phyloP scores from a whole-genome alignment of 2,797 vertebrate genomes.

The Moxostoma hubbsi region DNA sequence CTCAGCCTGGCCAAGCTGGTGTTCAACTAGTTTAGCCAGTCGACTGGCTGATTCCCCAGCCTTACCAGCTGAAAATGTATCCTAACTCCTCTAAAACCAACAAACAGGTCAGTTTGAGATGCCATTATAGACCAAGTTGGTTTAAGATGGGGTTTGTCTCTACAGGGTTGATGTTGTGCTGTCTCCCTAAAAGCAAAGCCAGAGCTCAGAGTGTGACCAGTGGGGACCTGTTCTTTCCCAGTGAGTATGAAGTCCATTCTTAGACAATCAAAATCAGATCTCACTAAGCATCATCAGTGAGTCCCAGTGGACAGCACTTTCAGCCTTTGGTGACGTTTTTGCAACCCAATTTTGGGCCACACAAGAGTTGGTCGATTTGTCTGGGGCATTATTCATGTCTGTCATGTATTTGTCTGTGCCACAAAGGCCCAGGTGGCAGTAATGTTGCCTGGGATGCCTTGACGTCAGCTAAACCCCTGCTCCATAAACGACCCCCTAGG shows the following conservation, averaged over 20 bases:
- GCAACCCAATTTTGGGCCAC: constrained; percentile 40
- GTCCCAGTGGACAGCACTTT: constrained; percentile 14
- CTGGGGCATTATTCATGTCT: constrained; percentile 57
- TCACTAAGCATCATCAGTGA: constrained; percentile 32
- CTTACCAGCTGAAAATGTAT: too few relatives aligned
- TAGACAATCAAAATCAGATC: constrained; percentile 53
- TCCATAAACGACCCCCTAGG: constrained; percentile 46
- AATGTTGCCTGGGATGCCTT: constrained; percentile 59
- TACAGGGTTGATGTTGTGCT: background rate
- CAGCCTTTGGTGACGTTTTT: constrained; percentile 38
- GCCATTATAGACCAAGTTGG: too few relatives aligned
- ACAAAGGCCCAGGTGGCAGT: constrained; percentile 37
- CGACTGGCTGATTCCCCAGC: too few relatives aligned
- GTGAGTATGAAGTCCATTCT: constrained; percentile 46
- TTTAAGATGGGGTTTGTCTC: too few relatives aligned
- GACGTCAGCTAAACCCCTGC: constrained; percentile 57
- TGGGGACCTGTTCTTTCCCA: constrained; percentile 30
- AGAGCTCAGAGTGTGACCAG: background rate
- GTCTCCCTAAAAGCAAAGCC: background rate
- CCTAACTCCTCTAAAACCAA: too few relatives aligned
- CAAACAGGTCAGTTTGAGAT: too few relatives aligned
- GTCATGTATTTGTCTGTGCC: too few relatives aligned
- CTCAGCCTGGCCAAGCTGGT: too few relatives aligned
- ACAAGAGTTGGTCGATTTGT: constrained; percentile 51
- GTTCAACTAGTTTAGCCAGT: too few relatives aligned